Percentiles rank a stretch among this genome's conserved stretches.
These are phyloP conservation scores for Lophochroa leadbeateri DNA, from an alignment of 2,113 vertebrate genomes.

Conservation along the genomic window DNA sequence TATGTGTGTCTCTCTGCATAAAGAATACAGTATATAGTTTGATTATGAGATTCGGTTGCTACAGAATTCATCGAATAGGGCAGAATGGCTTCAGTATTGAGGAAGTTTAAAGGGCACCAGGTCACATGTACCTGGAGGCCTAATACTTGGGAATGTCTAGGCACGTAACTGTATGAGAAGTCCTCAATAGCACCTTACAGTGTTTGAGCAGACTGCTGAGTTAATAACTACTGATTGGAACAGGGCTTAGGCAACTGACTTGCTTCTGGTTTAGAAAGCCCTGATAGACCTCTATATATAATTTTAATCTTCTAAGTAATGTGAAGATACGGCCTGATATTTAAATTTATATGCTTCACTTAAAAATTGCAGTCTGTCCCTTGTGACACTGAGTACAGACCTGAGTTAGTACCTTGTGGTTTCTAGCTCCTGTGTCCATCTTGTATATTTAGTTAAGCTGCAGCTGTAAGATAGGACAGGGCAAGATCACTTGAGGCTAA, in stretches of 20 bases:
- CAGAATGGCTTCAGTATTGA: background rate
- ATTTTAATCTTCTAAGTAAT: background rate
- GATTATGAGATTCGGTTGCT: background rate
- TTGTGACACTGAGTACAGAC: background rate
- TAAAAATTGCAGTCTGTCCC: background rate
- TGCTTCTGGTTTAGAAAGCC: background rate
- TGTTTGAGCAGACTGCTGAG: background rate
- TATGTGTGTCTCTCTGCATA: background rate
- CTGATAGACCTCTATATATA: background rate
- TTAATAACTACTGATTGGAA: background rate
- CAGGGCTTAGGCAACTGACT: background rate
- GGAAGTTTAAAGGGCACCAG: background rate
- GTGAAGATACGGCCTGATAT: background rate
- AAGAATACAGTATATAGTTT: background rate
- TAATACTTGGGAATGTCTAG: background rate
- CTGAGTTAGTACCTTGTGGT: background rate
- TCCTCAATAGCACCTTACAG: background rate
- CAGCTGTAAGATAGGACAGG: background rate
- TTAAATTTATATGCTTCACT: background rate
- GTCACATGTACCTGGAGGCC: background rate
- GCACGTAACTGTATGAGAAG: no score
- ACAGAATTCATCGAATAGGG: background rate
- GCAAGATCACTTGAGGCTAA: background rate
- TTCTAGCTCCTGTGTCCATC: background rate
- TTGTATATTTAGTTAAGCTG: rapidly evolving